Percentiles rank a stretch among this genome's conserved stretches.
Conservation (phyloP, 2,888 invertebrate species). For the Theretra japonica region DNA sequence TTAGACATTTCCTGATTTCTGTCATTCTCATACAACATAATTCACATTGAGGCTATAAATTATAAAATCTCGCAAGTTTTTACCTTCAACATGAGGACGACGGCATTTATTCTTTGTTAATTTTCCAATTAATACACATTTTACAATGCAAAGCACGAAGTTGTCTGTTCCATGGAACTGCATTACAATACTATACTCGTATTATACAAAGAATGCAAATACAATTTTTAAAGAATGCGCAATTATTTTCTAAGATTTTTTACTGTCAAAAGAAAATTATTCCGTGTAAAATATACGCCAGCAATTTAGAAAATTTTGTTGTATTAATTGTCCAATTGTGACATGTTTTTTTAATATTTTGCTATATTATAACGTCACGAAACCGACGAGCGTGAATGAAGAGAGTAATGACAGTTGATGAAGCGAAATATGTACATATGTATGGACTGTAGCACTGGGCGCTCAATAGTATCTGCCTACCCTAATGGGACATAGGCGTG, state of each 20-base stretch:
- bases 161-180: conserved; percentile 15
- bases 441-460: too few relatives aligned
- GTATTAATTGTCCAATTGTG: too few relatives aligned
- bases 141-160: conserved; percentile 20
- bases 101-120: conserved; percentile 12
- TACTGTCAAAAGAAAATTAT: too few relatives aligned
- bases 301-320: too few relatives aligned
- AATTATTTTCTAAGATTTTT: neutral
- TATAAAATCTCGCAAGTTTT: conserved; percentile 20
- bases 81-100: neutral
- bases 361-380: neutral
- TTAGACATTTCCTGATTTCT: conserved; percentile 21
- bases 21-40: neutral
- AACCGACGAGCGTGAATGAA: too few relatives aligned
- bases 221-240: neutral
- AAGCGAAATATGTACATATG: too few relatives aligned
- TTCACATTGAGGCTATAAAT: conserved; percentile 21
- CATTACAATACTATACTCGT: conserved; percentile 19
- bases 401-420: too few relatives aligned
- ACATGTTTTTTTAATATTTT: neutral
- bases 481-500: too few relatives aligned
- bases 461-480: too few relatives aligned
- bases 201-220: neutral
- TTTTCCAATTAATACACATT: conserved; percentile 19
- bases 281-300: too few relatives aligned